phyloP scores from a whole-genome alignment of 2,797 vertebrate genomes.

The Pyrocephalus nanus region DNA sequence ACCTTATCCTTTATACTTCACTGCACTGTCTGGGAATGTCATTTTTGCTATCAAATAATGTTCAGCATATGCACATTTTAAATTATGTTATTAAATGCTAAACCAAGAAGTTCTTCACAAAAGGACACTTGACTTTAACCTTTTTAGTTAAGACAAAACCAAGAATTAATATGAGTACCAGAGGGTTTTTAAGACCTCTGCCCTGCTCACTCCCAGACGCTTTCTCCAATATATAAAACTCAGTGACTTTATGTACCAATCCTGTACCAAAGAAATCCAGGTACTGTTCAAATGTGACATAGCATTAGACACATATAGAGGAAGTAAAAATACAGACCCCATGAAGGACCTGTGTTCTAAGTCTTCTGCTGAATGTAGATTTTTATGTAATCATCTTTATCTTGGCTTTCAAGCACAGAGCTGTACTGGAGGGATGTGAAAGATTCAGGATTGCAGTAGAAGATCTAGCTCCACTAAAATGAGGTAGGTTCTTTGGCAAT shows the following conservation, averaged over 20 bases:
- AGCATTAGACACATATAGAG: not conserved
- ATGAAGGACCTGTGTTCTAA: not conserved
- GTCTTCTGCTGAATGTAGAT: not conserved
- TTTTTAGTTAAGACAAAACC: not conserved
- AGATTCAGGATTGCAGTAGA: not conserved
- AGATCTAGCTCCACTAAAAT: not conserved
- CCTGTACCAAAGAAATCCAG: not conserved
- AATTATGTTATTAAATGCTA: not conserved
- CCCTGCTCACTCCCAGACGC: not conserved
- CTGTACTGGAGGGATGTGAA: not conserved
- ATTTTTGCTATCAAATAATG: conserved; percentile 41
- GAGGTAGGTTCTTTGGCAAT: not conserved
- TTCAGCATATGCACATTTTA: conserved; percentile 6
- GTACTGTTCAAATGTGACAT: not conserved
- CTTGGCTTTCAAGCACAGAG: not conserved
- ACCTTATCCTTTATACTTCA: conserved; percentile 26
- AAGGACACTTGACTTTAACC: not conserved
- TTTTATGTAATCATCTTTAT: not conserved
- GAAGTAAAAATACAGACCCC: not conserved
- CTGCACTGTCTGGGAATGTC: not conserved
- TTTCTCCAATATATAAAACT: not conserved
- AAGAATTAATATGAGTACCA: not conserved
- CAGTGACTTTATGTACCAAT: not conserved
- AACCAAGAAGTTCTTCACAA: not conserved
- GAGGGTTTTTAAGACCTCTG: not conserved